These are phyloP conservation scores for Ianthella basta DNA, from an alignment of 37 sponge, comb jelly and placozoan genomes.

Conservation along the genomic window DNA sequence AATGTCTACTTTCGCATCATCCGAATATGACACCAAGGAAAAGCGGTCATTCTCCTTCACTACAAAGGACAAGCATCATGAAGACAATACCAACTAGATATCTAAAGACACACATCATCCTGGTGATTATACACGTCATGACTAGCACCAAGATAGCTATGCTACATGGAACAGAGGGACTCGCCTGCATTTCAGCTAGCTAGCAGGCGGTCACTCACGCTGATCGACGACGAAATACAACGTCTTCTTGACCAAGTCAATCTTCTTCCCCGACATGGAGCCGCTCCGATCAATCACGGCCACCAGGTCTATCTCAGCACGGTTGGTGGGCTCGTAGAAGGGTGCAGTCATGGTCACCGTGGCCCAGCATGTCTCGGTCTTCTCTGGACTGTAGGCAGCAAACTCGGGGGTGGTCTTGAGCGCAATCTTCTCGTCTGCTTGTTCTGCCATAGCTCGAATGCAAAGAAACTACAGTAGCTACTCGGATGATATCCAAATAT, in stretches of 20 bases:
- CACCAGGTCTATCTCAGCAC: constrained; percentile 83
- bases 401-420: constrained; percentile 45
- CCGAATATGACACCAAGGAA: constrained; percentile 80
- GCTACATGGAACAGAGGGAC: too few relatives aligned
- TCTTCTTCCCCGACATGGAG: constrained; percentile 80
- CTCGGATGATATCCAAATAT: too few relatives aligned
- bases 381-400: constrained; percentile 45
- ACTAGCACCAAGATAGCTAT: too few relatives aligned
- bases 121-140: too few relatives aligned
- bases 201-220: constrained; percentile 70
- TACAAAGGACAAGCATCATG: background rate
- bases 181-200: too few relatives aligned
- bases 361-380: constrained; percentile 69
- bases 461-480: too few relatives aligned
- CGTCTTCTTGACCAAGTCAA: constrained; percentile 84
- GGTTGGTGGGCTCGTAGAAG: constrained; percentile 68
- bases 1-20: constrained; percentile 58
- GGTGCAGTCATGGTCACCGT: constrained; percentile 76
- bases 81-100: too few relatives aligned
- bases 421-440: background rate
- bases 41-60: constrained; percentile 83
- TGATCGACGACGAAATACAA: constrained; percentile 87
- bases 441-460: constrained; percentile 8
- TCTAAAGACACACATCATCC: too few relatives aligned
- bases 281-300: constrained; percentile 93